phyloP scores from a whole-genome alignment of 1,140 invertebrate species.

The Mya arenaria region DNA sequence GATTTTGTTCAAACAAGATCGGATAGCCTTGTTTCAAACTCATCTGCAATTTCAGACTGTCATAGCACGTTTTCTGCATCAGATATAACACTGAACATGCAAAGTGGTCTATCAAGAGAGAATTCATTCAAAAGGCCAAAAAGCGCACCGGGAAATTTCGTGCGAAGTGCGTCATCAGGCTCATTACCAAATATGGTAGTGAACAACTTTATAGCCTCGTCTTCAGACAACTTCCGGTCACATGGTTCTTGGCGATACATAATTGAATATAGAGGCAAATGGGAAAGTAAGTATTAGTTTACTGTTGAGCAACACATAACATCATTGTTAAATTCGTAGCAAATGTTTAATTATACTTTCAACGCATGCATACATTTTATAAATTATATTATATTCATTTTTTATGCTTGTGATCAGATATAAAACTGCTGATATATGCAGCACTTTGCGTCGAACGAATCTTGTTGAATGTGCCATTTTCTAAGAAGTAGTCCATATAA shows the following conservation, averaged over 20 bases:
- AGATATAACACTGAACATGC: conserved; percentile 65
- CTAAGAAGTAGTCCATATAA: no score
- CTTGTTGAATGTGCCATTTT: no score
- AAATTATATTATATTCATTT: no score
- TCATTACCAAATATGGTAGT: conserved; percentile 72
- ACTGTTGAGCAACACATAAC: no score
- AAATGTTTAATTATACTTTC: no score
- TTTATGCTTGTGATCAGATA: no score
- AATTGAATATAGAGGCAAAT: conserved; percentile 66
- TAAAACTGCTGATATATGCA: no score
- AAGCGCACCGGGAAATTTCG: conserved; percentile 59
- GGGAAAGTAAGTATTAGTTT: conserved; percentile 69
- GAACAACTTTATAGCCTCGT: conserved; percentile 74
- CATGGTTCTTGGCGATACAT: conserved; percentile 71
- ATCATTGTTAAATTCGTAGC: no score
- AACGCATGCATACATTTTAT: no score
- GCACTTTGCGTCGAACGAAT: no score
- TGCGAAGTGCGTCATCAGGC: conserved; percentile 54
- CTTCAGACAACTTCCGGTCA: conserved; percentile 73
- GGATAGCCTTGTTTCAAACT: conserved; percentile 24
- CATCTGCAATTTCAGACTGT: conserved; percentile 44
- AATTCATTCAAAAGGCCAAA: conserved; percentile 54
- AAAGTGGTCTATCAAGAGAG: conserved; percentile 26
- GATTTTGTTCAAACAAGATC: conserved; percentile 28
- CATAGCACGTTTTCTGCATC: conserved; percentile 64